These are phyloP conservation scores for Conistra vaccinii DNA, from an alignment of 2,888 invertebrate species.

Conservation along the genomic window DNA sequence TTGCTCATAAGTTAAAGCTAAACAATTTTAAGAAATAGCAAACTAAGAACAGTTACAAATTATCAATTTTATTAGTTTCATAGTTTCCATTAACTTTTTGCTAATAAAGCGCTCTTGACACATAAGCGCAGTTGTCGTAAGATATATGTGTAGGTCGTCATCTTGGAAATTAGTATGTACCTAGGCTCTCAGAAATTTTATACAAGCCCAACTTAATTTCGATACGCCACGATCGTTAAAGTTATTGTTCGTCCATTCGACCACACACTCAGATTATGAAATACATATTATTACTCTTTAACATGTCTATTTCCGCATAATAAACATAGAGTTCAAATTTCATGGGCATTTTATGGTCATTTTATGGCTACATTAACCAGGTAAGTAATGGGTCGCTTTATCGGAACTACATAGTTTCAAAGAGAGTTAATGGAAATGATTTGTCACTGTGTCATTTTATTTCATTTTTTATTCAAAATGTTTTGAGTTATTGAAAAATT, in stretches of 20 bases:
- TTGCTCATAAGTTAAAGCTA: slow-evolving; percentile 24
- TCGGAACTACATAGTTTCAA: slow-evolving; percentile 26
- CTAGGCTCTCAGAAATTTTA: background rate
- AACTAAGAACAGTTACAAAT: slow-evolving; percentile 19
- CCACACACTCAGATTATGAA: slow-evolving; percentile 43
- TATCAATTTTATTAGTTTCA: slow-evolving; percentile 32
- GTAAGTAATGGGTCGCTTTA: slow-evolving; percentile 30
- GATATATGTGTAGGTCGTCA: slow-evolving; percentile 13
- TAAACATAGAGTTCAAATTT: slow-evolving; percentile 37
- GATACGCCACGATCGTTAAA: slow-evolving; percentile 14
- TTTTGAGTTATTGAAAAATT: no score
- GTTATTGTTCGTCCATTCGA: slow-evolving; percentile 27
- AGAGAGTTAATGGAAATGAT: slow-evolving; percentile 5
- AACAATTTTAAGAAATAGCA: slow-evolving; percentile 39
- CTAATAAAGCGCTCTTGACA: slow-evolving; percentile 26
- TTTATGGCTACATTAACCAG: slow-evolving; percentile 40
- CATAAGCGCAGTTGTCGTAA: slow-evolving; percentile 23
- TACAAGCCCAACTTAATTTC: slow-evolving; percentile 13
- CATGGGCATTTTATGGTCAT: slow-evolving; percentile 43
- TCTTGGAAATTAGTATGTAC: slow-evolving; percentile 10
- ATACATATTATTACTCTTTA: slow-evolving; percentile 20
- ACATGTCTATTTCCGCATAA: slow-evolving; percentile 42
- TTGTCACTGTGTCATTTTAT: background rate
- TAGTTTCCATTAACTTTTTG: slow-evolving; percentile 44
- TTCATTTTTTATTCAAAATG: background rate